phyloP scores from a whole-genome alignment of 2,113 vertebrate species.

The Hyaena hyaena region DNA sequence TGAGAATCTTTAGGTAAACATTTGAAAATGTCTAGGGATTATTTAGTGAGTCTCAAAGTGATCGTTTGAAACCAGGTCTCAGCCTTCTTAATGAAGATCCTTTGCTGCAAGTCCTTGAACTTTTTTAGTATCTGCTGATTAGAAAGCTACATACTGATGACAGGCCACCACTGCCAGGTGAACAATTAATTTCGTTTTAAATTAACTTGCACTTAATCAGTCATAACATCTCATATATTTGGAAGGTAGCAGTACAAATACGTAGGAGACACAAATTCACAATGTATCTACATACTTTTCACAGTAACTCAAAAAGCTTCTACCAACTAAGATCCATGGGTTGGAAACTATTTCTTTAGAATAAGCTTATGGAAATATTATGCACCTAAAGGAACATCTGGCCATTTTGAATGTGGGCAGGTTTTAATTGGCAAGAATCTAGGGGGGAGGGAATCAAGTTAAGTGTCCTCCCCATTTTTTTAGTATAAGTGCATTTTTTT shows the following conservation, averaged over 20 bases:
- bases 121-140: conserved; percentile 19
- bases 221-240: conserved; percentile 33
- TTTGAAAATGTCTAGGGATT: background rate
- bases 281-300: background rate
- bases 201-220: conserved; percentile 44
- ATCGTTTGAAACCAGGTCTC: background rate
- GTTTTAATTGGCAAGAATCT: background rate
- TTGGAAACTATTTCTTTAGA: conserved; percentile 12
- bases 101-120: background rate
- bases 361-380: conserved; percentile 11
- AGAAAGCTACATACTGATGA: background rate
- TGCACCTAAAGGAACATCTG: background rate
- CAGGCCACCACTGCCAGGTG: background rate
- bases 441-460: background rate
- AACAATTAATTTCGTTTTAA: conserved; percentile 46
- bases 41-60: conserved; percentile 21
- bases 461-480: background rate
- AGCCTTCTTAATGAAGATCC: background rate
- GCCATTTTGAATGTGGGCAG: background rate
- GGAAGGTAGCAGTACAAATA: background rate
- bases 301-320: background rate
- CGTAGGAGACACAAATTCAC: background rate
- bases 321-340: background rate
- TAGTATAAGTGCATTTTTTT: conserved; percentile 31
- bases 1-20: background rate